phyloP scores from a whole-genome alignment of 2,888 invertebrate species.

The Slavum lentiscoides region DNA sequence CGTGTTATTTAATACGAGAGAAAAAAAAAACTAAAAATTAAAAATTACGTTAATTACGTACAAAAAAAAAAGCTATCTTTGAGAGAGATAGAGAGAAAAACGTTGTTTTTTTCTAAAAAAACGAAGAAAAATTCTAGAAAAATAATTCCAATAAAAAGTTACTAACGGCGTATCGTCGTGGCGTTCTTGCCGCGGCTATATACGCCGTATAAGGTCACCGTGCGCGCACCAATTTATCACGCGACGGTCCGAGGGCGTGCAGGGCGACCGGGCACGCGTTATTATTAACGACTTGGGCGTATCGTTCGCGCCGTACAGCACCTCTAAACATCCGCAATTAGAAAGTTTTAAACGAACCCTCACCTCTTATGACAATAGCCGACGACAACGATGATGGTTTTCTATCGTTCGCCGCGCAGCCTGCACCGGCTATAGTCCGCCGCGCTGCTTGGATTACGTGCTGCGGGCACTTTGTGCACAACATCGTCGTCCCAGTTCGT shows the following conservation, averaged over 20 bases:
- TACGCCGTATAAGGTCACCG: conserved; percentile 17
- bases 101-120: too few species aligned
- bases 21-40: neutral
- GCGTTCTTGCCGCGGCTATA: neutral
- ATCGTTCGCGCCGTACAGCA: conserved; percentile 36
- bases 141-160: neutral
- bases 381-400: neutral
- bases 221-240: conserved; percentile 22
- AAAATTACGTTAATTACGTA: conserved; percentile 8
- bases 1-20: neutral
- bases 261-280: conserved; percentile 5
- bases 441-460: too few species aligned
- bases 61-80: too few species aligned
- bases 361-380: conserved; percentile 37
- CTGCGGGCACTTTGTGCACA: conserved; percentile 46
- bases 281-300: conserved; percentile 49
- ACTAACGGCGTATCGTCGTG: neutral
- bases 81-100: too few species aligned
- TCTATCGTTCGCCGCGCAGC: conserved; percentile 11
- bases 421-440: neutral
- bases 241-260: neutral
- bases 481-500: conserved; percentile 12
- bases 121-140: neutral
- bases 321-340: conserved; percentile 51
- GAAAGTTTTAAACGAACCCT: conserved; percentile 51